These are phyloP conservation scores for Dromiciops gliroides DNA, from an alignment of 2,113 vertebrate species.

Conservation along the genomic window DNA sequence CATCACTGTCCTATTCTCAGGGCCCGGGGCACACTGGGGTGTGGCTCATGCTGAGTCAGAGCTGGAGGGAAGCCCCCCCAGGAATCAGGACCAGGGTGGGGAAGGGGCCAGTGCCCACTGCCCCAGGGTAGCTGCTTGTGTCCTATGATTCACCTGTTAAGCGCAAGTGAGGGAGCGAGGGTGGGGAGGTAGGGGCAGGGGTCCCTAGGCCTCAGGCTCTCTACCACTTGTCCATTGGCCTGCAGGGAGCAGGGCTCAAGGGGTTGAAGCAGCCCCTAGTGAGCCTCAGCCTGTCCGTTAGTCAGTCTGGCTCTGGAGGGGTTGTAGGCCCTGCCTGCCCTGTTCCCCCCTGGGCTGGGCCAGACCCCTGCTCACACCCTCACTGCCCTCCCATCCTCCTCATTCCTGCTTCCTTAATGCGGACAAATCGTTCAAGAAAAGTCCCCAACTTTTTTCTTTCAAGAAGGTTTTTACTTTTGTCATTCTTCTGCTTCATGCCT, in stretches of 20 bases:
- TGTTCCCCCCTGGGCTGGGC: not conserved
- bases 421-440: not conserved
- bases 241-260: too few species aligned
- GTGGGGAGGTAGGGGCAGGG: too few species aligned
- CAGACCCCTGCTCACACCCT: not conserved
- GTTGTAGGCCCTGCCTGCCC: not conserved
- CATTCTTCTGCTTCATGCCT: not conserved
- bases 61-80: not conserved
- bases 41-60: slow-evolving; percentile 8
- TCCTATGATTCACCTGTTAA: too few species aligned
- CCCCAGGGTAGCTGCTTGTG: too few species aligned
- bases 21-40: not conserved
- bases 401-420: not conserved
- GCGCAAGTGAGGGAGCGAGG: too few species aligned
- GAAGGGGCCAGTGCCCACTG: not conserved
- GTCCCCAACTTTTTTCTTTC: not conserved
- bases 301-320: not conserved
- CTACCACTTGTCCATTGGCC: too few species aligned
- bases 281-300: not conserved
- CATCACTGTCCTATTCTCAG: not conserved
- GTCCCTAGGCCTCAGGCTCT: too few species aligned
- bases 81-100: not conserved
- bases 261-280: too few species aligned
- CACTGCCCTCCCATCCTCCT: too few species aligned
- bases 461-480: not conserved